Base-by-base conservation (phyloP, 1,140 invertebrate species). In the Drosophila kurseongensis region DNA sequence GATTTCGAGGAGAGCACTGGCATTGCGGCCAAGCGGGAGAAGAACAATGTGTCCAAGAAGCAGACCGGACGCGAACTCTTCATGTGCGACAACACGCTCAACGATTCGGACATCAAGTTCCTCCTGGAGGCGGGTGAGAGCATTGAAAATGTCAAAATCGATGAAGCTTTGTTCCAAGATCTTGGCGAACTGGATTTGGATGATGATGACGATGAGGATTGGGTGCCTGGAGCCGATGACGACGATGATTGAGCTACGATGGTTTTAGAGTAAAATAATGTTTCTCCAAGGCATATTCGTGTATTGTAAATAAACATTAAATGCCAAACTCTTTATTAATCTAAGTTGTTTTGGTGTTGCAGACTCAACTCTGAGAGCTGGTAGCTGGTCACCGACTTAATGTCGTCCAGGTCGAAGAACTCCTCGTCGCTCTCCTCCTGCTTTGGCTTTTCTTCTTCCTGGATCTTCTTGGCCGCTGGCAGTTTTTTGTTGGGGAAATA, bases 101-200 rank as follows among this genome's bases (percentile, higher is more conserved):
- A 97, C 93, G 97, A 99, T 90, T 99, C 98, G 42, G 98, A 99
- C 94, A 95, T 99, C 14, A 97, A 98, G 93, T 99, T 98, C 93
- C 94, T 98, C 55, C 96, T 98, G 93, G 97, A 97, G 94, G 97
- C 97, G 96, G 94, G 93, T 73, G 93, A 91, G 48, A 78, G 92
- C 95, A 96, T 96, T 81, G 97, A 97, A 93, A 94, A 95, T 72
- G 97, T 98, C 2, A 97, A 98, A 93, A 97, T 98, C 16, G 97
- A 99, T 93, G 98, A 99, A 93, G 97, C 97, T 48, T 92, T 99
- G 6, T 98, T 98, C 92, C 97, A 98, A 95, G 97, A 98, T 93
- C 92, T 98, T 63, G 97, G 98, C 78, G 97, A 98, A 92, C 93
- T 98, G 36, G 97, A 98, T 74, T 92, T 98, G 50, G 96, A 95